A percentile compares a stretch with the other conserved stretches of the same genome.
Evolutionary conservation across 2,888 invertebrate species (phyloP).

Genomic region (Sialis lutaria): DNA sequence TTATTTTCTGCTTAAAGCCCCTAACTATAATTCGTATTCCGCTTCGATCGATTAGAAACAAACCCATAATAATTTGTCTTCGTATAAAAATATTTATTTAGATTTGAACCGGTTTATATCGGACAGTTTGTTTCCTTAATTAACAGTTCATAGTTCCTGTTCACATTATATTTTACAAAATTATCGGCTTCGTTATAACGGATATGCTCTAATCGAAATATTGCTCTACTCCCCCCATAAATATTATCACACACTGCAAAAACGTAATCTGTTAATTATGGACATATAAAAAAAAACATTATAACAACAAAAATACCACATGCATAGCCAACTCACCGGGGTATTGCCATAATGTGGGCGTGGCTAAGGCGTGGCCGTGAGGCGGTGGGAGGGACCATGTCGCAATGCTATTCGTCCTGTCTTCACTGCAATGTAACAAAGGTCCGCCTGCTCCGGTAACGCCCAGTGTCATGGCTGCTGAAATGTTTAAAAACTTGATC

Average conservation of each 20-base stretch:
- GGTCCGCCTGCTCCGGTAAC: constrained; percentile 30
- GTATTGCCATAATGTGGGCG: constrained; percentile 68
- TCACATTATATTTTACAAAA: too few species aligned
- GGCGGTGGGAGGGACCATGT: constrained; percentile 32
- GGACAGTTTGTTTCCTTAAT: too few species aligned
- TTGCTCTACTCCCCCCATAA: not conserved
- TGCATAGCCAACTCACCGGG: constrained; percentile 37
- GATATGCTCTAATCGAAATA: too few species aligned
- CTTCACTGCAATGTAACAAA: constrained; percentile 45
- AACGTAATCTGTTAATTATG: not conserved
- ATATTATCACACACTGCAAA: not conserved
- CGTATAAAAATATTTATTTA: too few species aligned
- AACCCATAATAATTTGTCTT: too few species aligned
- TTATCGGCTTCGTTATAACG: too few species aligned
- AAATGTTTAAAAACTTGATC: too few species aligned
- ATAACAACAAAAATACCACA: constrained; percentile 6
- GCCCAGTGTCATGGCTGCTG: constrained; percentile 46
- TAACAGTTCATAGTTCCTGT: too few species aligned
- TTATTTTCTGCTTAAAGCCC: too few species aligned
- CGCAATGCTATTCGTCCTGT: constrained; percentile 34
- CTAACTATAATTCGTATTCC: too few species aligned
- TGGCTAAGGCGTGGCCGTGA: constrained; percentile 36
- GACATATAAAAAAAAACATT: constrained; percentile 8
- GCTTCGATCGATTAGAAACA: too few species aligned
- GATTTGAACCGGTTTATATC: too few species aligned